Evolutionary conservation across 1,140 invertebrate species (phyloP), one percentile per base, ranked within the genome.

Genomic region (Oscheius sp.): DNA sequence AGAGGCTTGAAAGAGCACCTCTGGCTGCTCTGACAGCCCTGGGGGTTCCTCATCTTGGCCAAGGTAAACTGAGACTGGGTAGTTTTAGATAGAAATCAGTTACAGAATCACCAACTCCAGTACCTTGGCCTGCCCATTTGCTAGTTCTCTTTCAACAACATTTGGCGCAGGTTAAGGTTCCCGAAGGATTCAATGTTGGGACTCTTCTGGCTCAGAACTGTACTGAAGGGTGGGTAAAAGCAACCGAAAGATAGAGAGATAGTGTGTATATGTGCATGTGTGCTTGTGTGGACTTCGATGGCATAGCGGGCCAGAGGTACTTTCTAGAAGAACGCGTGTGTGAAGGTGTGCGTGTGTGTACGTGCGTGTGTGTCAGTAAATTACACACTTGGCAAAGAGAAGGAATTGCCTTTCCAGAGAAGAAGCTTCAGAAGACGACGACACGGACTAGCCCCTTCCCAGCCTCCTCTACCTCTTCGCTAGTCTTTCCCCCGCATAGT

Each of bases 171-270:
- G 28, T 55, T 7, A 55, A 55, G 49, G 7, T 26, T 7, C 7
- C 49, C 23, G 49, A 55, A 55, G 49, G 49, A 55, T 55, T 55
- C 49, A 55, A 55, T 23, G 49, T 55, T 26, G 49, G 49, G 15
- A 55, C 49, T 23, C 49, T 55, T 7, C n/a, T 42, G 7, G 38
- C 7, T 23, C 49, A 55, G n/a, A n/a, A n/a, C 49, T 7, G 49
- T 23, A 55, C 49, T 55, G 49, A 55, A 7, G 49, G 49, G 49
- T 55, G 4, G 28, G 49, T 55, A 26, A 55, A 15, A 42, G 38
- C 7, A n/a, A 42, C 38, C 7, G 38, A 42, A 42, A 42, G n/a
- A n/a, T n/a, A n/a, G n/a, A n/a, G n/a, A n/a, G n/a, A n/a, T n/a
- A n/a, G n/a, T n/a, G n/a, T n/a, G n/a, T n/a, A n/a, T n/a, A n/a